These are phyloP conservation scores for Corythornis cristatus DNA, from an alignment of 2,113 vertebrate species.

Conservation along the genomic window DNA sequence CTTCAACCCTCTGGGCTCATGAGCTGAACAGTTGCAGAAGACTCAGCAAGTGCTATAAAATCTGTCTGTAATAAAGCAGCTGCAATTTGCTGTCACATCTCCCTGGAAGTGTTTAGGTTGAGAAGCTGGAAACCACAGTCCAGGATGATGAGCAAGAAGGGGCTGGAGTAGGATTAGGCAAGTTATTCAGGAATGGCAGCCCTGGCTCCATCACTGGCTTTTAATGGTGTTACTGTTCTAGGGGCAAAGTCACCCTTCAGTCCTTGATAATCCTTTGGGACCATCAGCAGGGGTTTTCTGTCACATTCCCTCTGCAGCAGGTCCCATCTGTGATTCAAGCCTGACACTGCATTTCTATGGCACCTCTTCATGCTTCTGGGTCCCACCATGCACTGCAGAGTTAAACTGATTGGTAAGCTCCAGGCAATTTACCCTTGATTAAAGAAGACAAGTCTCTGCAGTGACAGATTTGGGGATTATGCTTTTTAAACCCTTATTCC, in stretches of 20 bases:
- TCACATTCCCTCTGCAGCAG: background rate
- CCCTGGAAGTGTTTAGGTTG: background rate
- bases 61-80: background rate
- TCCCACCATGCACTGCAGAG: background rate
- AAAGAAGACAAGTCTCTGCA: background rate
- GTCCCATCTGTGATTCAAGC: background rate
- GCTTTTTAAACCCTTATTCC: background rate
- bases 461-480: background rate
- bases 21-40: background rate
- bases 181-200: background rate
- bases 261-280: background rate
- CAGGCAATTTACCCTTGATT: background rate
- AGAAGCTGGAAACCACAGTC: background rate
- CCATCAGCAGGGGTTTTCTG: background rate
- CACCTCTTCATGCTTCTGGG: background rate
- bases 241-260: background rate
- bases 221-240: background rate
- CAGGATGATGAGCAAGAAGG: background rate
- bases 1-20: background rate
- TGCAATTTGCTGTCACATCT: background rate
- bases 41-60: background rate
- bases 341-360: rapidly evolving
- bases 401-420: background rate
- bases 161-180: background rate
- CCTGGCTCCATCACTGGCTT: background rate